A percentile compares a stretch with the other conserved stretches of the same genome.
Conservation (phyloP, 2,888 invertebrate species). For the Heteromurus nitidus region DNA sequence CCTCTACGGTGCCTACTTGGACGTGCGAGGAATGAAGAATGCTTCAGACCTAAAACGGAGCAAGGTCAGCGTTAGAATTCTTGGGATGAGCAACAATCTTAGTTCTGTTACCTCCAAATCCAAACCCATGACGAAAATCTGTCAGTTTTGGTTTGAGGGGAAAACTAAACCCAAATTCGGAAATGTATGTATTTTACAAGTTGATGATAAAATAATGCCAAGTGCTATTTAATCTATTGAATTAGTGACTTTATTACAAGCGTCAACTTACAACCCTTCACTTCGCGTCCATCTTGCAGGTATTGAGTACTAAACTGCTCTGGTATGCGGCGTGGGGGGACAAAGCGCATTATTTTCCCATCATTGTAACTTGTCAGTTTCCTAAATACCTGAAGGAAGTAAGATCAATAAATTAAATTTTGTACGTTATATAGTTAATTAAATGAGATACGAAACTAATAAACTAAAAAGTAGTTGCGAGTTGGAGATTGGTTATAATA, state of each 20-base stretch:
- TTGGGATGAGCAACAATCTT: slow-evolving; percentile 75
- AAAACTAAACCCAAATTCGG: slow-evolving; percentile 69
- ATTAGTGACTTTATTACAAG: too few relatives aligned
- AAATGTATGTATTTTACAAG: slow-evolving; percentile 62
- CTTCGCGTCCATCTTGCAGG: background rate
- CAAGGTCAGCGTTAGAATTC: slow-evolving; percentile 72
- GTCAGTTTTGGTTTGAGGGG: slow-evolving; percentile 74
- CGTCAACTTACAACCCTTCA: too few relatives aligned
- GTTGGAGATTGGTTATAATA: background rate
- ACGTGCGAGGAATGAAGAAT: slow-evolving; percentile 72
- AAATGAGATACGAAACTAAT: too few relatives aligned
- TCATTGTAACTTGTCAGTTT: slow-evolving; percentile 32
- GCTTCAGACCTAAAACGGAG: background rate
- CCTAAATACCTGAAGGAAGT: background rate
- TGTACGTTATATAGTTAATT: too few relatives aligned
- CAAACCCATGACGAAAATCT: slow-evolving; percentile 74
- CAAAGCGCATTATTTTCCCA: slow-evolving; percentile 43
- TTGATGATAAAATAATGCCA: too few relatives aligned
- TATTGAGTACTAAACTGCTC: slow-evolving; percentile 14
- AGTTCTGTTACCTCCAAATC: too few relatives aligned
- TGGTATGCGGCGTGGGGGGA: slow-evolving; percentile 39
- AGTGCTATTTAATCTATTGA: too few relatives aligned
- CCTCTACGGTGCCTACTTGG: slow-evolving; percentile 75
- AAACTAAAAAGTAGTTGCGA: too few relatives aligned
- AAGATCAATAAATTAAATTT: too few relatives aligned